A percentile compares a stretch with the other conserved stretches of the same genome.
Evolutionary conservation across 2,113 vertebrate genomes (phyloP).

Genomic region (Passer domesticus): DNA sequence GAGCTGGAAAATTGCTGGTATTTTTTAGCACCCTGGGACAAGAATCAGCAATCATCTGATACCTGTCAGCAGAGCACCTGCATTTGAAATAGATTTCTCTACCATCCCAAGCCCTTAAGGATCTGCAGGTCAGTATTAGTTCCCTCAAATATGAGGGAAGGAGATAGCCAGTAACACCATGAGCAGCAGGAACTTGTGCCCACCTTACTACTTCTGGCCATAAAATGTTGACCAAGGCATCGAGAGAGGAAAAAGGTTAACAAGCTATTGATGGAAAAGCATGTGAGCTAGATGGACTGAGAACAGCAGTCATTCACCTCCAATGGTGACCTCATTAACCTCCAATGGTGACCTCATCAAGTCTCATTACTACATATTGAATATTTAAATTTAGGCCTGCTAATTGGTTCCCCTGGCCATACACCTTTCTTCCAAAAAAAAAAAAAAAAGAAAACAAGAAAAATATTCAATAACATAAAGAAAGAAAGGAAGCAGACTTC

Average conservation of each 20-base stretch:
- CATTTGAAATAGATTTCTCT: neutral
- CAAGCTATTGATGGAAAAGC: neutral
- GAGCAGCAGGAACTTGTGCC: neutral
- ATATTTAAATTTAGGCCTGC: conserved; percentile 37
- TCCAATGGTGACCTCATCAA: neutral
- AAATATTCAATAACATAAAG: neutral
- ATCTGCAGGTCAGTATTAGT: neutral
- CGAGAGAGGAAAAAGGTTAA: neutral
- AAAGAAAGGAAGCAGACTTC: neutral
- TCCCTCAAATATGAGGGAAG: neutral
- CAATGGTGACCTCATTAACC: neutral
- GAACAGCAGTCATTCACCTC: neutral
- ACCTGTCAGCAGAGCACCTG: neutral
- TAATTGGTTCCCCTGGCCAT: conserved; percentile 60
- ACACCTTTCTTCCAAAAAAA: neutral
- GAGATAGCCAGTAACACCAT: neutral
- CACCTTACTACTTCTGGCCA: neutral
- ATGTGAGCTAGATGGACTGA: neutral
- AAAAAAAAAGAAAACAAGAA: neutral
- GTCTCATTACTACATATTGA: neutral
- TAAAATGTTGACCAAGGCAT: neutral
- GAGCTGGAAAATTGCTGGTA: neutral
- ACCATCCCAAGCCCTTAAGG: neutral
- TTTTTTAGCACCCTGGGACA: neutral
- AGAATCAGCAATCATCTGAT: neutral